These are phyloP conservation scores for Pomatostomus ruficeps DNA, from an alignment of 2,113 vertebrate genomes.

Conservation along the genomic window DNA sequence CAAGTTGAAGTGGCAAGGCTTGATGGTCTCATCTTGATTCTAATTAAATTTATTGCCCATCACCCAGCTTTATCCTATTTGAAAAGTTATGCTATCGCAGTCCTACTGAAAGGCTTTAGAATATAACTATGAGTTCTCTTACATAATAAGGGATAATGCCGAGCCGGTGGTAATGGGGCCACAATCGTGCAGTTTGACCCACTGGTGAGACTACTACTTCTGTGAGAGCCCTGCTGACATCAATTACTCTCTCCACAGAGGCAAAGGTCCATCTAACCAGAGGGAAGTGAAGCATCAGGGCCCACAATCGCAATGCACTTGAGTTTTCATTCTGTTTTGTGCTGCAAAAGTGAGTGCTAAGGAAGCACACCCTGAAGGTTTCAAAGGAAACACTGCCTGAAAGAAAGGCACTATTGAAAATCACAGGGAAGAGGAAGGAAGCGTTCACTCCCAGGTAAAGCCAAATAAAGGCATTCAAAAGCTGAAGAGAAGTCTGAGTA, in stretches of 20 bases:
- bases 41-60: conserved; percentile 65
- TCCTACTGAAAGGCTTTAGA: conserved; percentile 43
- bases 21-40: conserved; percentile 55
- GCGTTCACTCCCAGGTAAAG: neutral
- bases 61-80: conserved; percentile 47
- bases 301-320: conserved; percentile 10
- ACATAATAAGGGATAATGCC: conserved; percentile 39
- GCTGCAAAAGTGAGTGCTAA: conserved; percentile 10
- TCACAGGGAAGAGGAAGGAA: neutral
- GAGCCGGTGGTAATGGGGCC: conserved; percentile 42
- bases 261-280: conserved; percentile 17
- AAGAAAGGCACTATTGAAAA: conserved; percentile 8
- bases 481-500: neutral
- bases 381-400: conserved; percentile 21
- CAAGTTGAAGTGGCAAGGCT: conserved; percentile 52
- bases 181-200: conserved; percentile 47
- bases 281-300: neutral
- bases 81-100: conserved; percentile 44
- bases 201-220: conserved; percentile 1
- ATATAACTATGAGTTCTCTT: conserved; percentile 43
- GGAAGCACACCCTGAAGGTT: neutral
- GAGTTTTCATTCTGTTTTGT: conserved; percentile 22
- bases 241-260: conserved; percentile 41
- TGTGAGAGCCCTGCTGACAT: conserved; percentile 51
- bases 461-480: neutral